These are phyloP conservation scores for Hemiscyllium ocellatum DNA, from an alignment of 2,113 vertebrate genomes.

Conservation along the genomic window DNA sequence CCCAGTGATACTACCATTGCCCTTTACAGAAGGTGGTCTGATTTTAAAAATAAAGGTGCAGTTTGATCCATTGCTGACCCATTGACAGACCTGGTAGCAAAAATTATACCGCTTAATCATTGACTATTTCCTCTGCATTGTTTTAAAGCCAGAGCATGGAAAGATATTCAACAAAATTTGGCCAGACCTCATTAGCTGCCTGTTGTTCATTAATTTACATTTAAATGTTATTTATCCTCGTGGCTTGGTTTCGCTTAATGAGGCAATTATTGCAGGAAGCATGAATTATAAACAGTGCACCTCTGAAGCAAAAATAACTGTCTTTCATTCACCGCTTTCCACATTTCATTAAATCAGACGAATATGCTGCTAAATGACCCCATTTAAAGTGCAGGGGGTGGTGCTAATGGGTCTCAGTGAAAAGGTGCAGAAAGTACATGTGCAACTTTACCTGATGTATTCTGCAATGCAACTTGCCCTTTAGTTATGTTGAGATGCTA, in stretches of 20 bases:
- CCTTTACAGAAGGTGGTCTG: neutral
- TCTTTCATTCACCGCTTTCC: neutral
- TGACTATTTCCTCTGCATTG: neutral
- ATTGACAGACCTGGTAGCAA: neutral
- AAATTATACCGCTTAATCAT: neutral
- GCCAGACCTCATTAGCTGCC: neutral
- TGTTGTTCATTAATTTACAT: neutral
- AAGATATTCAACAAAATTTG: neutral
- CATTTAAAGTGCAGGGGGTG: neutral
- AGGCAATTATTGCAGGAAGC: neutral
- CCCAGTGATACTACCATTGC: too few relatives aligned
- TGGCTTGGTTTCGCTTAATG: neutral
- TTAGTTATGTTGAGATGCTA: neutral
- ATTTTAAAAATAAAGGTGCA: neutral
- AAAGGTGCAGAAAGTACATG: neutral
- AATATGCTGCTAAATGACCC: neutral
- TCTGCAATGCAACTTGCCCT: neutral
- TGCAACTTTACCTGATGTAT: neutral
- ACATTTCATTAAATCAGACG: neutral
- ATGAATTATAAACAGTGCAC: neutral
- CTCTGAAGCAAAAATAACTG: neutral
- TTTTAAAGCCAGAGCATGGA: neutral
- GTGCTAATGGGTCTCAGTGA: neutral
- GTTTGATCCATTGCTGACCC: neutral
- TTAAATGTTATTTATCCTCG: conserved; percentile 6